phyloP scores from a whole-genome alignment of 1,140 invertebrate species.

The Drosophila trapezifrons region DNA sequence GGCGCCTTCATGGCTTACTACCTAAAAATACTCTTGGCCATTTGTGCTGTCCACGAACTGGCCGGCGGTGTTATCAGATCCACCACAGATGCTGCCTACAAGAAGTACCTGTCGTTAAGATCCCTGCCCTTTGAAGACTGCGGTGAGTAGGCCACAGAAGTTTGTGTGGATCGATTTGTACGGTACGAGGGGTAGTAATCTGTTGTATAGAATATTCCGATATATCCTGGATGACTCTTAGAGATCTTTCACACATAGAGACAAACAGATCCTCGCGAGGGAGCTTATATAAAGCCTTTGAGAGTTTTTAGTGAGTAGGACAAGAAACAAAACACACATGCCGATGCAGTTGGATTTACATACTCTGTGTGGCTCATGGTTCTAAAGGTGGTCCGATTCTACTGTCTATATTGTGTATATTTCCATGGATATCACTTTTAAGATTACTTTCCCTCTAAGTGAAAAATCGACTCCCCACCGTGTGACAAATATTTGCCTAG shows the following conservation, averaged over 20 bases:
- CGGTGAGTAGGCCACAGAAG: slow-evolving; percentile 51
- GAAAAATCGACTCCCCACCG: not conserved
- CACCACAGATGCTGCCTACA: slow-evolving; percentile 54
- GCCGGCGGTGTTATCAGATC: slow-evolving; percentile 29
- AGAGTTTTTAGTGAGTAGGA: no score
- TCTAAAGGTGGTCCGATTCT: no score
- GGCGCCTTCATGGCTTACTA: slow-evolving; percentile 57
- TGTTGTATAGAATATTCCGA: not conserved
- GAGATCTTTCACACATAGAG: not conserved
- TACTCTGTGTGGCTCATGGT: no score
- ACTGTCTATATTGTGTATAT: no score
- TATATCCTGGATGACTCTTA: not conserved
- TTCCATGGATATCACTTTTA: not conserved
- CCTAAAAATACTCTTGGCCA: slow-evolving; percentile 59
- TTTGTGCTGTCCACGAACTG: slow-evolving; percentile 44
- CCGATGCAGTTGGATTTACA: no score
- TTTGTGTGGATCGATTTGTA: not conserved
- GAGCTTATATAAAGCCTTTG: no score
- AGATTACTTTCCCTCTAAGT: not conserved
- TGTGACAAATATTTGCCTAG: not conserved
- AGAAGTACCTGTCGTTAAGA: slow-evolving; percentile 53
- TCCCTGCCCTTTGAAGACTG: slow-evolving; percentile 73
- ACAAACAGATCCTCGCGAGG: no score
- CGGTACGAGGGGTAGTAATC: not conserved
- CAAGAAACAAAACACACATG: not conserved